These are phyloP conservation scores for Brotula barbata DNA, from an alignment of 2,797 vertebrate genomes.

Conservation along the genomic window DNA sequence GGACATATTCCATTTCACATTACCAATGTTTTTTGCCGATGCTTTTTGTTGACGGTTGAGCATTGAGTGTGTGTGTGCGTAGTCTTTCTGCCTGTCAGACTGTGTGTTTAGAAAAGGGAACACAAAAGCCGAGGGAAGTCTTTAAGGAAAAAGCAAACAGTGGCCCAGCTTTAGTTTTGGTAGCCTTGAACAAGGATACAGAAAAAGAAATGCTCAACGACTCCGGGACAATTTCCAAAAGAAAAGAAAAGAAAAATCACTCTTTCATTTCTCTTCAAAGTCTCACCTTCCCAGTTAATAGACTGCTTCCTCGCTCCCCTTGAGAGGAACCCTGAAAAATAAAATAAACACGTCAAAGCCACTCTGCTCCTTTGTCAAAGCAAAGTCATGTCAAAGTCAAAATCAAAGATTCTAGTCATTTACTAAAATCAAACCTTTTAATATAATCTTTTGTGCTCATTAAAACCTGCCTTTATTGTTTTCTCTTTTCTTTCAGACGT, in stretches of 20 bases:
- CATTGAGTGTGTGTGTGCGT: constrained; percentile 10
- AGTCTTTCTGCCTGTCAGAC: too few relatives aligned
- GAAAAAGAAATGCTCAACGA: constrained; percentile 4
- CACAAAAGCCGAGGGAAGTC: constrained; percentile 35
- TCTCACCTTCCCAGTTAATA: constrained; percentile 68
- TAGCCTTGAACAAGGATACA: constrained; percentile 58
- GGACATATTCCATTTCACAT: too few relatives aligned
- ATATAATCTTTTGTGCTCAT: constrained; percentile 27
- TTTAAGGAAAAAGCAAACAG: constrained; percentile 45
- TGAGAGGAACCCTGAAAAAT: constrained; percentile 63
- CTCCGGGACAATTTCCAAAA: too few relatives aligned
- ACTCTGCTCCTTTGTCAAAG: constrained; percentile 37
- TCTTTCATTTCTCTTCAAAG: constrained; percentile 68
- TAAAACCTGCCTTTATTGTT: constrained; percentile 39
- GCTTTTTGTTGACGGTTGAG: too few relatives aligned
- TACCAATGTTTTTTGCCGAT: too few relatives aligned
- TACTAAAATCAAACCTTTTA: constrained; percentile 38
- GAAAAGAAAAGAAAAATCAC: too few relatives aligned
- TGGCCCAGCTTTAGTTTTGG: constrained; percentile 58
- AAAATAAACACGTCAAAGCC: constrained; percentile 54
- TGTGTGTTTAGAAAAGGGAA: constrained; percentile 20
- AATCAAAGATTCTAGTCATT: constrained; percentile 27
- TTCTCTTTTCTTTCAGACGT: constrained; percentile 82
- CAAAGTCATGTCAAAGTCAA: too few relatives aligned
- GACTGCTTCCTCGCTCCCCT: constrained; percentile 52